Percentiles rank a stretch among this genome's conserved stretches.
phyloP scores from a whole-genome alignment of 2,797 vertebrate genomes.

The Gila robusta region DNA sequence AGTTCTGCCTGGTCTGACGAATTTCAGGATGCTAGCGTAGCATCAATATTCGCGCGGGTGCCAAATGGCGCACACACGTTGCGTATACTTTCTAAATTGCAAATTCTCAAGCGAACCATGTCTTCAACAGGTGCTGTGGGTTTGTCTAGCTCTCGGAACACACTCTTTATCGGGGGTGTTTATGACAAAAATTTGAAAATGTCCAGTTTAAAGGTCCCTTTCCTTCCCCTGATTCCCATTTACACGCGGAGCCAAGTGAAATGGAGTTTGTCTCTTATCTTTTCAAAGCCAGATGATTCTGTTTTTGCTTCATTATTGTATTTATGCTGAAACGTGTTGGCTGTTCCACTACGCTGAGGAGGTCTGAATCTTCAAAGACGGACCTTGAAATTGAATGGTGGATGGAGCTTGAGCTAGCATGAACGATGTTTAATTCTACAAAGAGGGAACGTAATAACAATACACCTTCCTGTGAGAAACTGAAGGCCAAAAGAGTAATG shows the following conservation, averaged over 20 bases:
- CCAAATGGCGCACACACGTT: not conserved
- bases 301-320: conserved; percentile 51
- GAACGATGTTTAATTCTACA: conserved; percentile 44
- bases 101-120: not conserved
- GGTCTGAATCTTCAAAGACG: conserved; percentile 50
- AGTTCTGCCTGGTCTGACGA: conserved; percentile 19
- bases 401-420: conserved; percentile 48
- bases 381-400: conserved; percentile 59
- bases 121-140: conserved; percentile 23
- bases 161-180: conserved; percentile 22
- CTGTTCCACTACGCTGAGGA: conserved; percentile 31
- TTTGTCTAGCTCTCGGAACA: conserved; percentile 12
- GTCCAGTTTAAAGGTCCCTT: conserved; percentile 38
- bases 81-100: not conserved
- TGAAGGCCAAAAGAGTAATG: conserved; percentile 47
- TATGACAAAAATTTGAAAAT: conserved; percentile 26
- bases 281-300: conserved; percentile 48
- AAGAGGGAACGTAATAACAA: conserved; percentile 44
- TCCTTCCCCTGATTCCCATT: conserved; percentile 31
- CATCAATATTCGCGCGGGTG: not conserved
- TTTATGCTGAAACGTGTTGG: conserved; percentile 48
- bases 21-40: conserved; percentile 13
- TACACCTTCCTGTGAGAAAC: conserved; percentile 30
- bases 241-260: conserved; percentile 31
- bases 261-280: conserved; percentile 49